Percentiles rank a stretch among this genome's conserved stretches.
phyloP scores from a whole-genome alignment of 1,140 invertebrate species.

The Philopotamus ludificatus region DNA sequence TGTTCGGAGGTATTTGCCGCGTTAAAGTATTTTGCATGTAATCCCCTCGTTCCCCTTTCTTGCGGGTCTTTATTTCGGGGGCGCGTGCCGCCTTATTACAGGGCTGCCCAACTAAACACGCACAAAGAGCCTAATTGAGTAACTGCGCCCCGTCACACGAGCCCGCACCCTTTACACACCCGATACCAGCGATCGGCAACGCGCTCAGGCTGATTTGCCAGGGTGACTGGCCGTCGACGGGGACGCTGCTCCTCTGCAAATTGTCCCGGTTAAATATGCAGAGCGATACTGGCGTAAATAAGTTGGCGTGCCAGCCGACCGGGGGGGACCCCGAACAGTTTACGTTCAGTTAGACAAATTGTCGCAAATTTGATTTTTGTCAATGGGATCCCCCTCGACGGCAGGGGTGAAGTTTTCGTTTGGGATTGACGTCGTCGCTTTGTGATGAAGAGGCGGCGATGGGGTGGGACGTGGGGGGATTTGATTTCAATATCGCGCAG shows the following conservation, averaged over 20 bases:
- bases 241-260: background rate
- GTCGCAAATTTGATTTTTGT: constrained; percentile 42
- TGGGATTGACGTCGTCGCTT: constrained; percentile 24
- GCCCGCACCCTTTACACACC: constrained; percentile 9
- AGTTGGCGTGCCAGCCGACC: background rate
- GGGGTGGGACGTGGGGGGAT: background rate
- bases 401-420: constrained; percentile 14
- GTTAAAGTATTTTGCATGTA: constrained; percentile 14
- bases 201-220: constrained; percentile 13
- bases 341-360: constrained; percentile 42
- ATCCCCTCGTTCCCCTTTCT: constrained; percentile 3
- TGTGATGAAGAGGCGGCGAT: constrained; percentile 9
- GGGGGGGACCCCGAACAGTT: constrained; percentile 23
- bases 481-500: constrained; percentile 20
- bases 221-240: constrained; percentile 15
- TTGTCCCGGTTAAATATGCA: constrained; percentile 29
- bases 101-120: constrained; percentile 25
- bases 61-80: background rate
- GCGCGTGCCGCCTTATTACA: constrained; percentile 37
- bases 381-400: constrained; percentile 29
- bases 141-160: constrained; percentile 25
- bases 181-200: background rate
- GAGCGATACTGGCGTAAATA: constrained; percentile 22
- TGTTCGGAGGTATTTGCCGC: no score
- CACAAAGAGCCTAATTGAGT: constrained; percentile 37